Percentiles rank a stretch among this genome's conserved stretches.
phyloP scores from a whole-genome alignment of 2,888 invertebrate genomes.

The Tridacna gigas region DNA sequence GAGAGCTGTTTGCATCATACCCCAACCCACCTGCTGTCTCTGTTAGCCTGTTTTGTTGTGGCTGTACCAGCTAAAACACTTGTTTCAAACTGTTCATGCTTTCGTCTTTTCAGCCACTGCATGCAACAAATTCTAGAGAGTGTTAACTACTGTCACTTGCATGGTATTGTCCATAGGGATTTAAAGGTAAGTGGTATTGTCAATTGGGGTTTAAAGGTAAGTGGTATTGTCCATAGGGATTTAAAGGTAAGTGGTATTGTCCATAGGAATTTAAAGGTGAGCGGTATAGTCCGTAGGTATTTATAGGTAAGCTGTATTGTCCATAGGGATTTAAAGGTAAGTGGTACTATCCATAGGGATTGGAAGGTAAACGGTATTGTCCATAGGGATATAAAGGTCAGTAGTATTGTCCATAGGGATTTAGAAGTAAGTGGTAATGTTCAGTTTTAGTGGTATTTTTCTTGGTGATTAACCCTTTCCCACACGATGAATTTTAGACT shows the following conservation, averaged over 20 bases:
- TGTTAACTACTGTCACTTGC: conserved; percentile 99
- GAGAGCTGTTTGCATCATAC: neutral
- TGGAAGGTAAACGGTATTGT: conserved; percentile 99
- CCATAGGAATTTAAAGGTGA: too few relatives aligned
- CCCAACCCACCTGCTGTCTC: conserved; percentile 9
- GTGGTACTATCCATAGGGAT: conserved; percentile 65
- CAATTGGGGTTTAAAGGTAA: too few relatives aligned
- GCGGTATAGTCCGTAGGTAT: neutral
- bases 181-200: conserved; percentile 85
- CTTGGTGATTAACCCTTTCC: too few relatives aligned
- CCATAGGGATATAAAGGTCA: conserved; percentile 99
- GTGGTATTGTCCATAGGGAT: conserved; percentile 99
- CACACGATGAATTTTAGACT: too few relatives aligned
- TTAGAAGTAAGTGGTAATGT: too few relatives aligned
- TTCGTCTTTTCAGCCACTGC: conserved; percentile 90
- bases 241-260: conserved; percentile 85
- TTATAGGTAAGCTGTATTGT: too few relatives aligned
- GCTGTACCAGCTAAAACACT: neutral
- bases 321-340: conserved; percentile 93
- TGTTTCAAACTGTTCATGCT: conserved; percentile 21
- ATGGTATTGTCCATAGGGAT: conserved; percentile 99
- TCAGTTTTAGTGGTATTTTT: too few relatives aligned
- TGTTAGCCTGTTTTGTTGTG: neutral
- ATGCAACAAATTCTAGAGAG: conserved; percentile 99
- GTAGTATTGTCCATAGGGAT: too few relatives aligned